Evolutionary conservation across 2,113 vertebrate genomes (phyloP).

Genomic region (Gambusia holbrooki): DNA sequence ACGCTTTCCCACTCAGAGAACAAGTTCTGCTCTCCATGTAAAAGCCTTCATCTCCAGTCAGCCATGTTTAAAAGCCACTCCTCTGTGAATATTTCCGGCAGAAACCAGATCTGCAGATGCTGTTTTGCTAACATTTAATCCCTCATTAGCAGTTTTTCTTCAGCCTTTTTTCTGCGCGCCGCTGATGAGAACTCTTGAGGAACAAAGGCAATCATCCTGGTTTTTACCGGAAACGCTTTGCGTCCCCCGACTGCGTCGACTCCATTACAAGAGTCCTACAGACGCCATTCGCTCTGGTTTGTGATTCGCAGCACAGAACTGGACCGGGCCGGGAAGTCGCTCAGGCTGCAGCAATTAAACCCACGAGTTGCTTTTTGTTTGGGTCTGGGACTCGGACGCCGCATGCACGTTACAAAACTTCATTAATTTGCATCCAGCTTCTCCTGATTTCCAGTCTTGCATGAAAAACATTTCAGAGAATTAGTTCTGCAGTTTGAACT

Average conservation of each 20-base stretch:
- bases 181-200: slow-evolving; percentile 46
- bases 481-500: no score
- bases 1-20: not conserved
- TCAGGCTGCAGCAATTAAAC: slow-evolving; percentile 16
- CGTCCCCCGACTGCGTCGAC: slow-evolving; percentile 10
- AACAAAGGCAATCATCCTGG: slow-evolving; percentile 35
- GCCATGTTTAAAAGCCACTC: not conserved
- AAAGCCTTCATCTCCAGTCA: not conserved
- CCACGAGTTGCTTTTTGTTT: slow-evolving; percentile 5
- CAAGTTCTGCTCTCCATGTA: not conserved
- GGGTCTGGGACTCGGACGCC: not conserved
- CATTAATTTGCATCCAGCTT: no score
- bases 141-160: slow-evolving; percentile 35
- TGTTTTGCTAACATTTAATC: slow-evolving; percentile 15
- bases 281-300: slow-evolving; percentile 26
- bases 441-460: no score
- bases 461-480: no score
- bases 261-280: slow-evolving; percentile 21
- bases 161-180: slow-evolving; percentile 5
- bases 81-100: slow-evolving; percentile 2
- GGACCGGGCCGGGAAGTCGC: not conserved
- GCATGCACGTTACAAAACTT: no score
- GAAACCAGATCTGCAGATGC: not conserved
- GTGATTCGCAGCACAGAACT: not conserved
- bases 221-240: not conserved